Base-by-base conservation (phyloP, 1,140 invertebrate genomes). In the Delia radicum region DNA sequence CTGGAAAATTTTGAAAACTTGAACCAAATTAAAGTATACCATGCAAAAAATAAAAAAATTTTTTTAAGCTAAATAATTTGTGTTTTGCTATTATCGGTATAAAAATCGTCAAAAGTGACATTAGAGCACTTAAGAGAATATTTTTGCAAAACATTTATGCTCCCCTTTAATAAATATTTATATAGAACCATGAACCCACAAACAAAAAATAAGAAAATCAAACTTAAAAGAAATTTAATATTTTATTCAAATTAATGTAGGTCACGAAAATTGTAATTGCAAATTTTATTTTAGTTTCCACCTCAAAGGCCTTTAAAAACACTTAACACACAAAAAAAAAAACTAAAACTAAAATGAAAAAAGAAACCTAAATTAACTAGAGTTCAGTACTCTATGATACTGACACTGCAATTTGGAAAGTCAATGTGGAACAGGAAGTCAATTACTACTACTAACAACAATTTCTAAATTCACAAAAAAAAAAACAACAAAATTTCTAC, bases 371-470 rank as follows among this genome's bases (percentile, higher is more conserved):
- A 26, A 63, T 63, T 5, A 12, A 63, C 61, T 27, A 5, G 61
- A 15, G 5, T 55, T 8, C 1, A 55, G 3, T 10, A 55, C 0
- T 55, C n/a, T n/a, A n/a, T n/a, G n/a, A 18, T 21, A 55, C n/a
- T 55, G 46, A 5, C 18, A 21, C 18, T 55, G 21, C n/a, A 8
- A 33, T 69, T 69, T 69, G 63, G 65, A 69, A 69, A 69, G 65
- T 69, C 29, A 61, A 46, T 73, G 33, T 48, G 48, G 71, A 73
- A 73, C 71, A 73, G 71, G 71, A 73, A 73, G 42, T 73, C 37
- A 73, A 73, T 73, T 73, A 61, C 71, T n/a, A 48, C 18, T 29
- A 71, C 8, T 62, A n/a, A 13, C 33, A 63, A 63, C 2, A 63
- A 63, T 63, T 63, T 63, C 62, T 63, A 63, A 8, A 28, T 7